A percentile compares a stretch with the other conserved stretches of the same genome.
Conservation (phyloP, 2,797 vertebrate genomes). For the Chromobotia macracanthus region DNA sequence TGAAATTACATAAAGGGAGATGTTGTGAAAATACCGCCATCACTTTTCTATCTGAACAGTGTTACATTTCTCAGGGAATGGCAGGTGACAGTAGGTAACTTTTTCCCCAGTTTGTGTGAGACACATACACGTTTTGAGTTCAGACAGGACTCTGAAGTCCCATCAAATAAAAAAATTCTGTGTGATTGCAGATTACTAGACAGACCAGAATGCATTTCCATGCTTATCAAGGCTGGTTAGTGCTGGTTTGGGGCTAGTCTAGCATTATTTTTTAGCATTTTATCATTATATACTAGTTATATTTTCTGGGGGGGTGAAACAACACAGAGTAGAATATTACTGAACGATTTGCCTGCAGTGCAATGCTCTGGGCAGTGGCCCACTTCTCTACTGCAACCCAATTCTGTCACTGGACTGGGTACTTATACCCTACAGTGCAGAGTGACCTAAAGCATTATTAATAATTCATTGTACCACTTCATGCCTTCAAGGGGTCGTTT, state of each 20-base stretch:
- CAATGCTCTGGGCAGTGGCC: neutral
- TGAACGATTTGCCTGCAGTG: neutral
- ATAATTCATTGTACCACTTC: constrained; percentile 28
- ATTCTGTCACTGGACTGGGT: constrained; percentile 5
- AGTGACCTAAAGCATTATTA: constrained; percentile 21
- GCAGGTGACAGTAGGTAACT: no score
- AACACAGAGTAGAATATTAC: neutral
- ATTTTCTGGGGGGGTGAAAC: neutral
- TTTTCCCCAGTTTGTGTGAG: no score
- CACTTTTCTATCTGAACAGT: no score
- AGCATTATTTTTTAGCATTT: no score
- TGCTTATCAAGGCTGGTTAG: neutral
- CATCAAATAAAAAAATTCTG: neutral
- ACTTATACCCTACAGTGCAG: neutral
- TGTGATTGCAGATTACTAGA: neutral
- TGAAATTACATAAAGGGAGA: neutral
- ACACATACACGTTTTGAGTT: no score
- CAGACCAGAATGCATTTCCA: neutral
- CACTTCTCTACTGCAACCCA: constrained; percentile 21
- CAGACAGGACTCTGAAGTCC: neutral
- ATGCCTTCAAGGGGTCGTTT: constrained; percentile 4
- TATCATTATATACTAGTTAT: neutral
- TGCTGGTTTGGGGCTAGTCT: no score
- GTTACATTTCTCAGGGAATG: no score
- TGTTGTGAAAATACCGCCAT: neutral